These are phyloP conservation scores for Netelia virgata DNA, from an alignment of 2,888 invertebrate genomes.

Conservation along the genomic window DNA sequence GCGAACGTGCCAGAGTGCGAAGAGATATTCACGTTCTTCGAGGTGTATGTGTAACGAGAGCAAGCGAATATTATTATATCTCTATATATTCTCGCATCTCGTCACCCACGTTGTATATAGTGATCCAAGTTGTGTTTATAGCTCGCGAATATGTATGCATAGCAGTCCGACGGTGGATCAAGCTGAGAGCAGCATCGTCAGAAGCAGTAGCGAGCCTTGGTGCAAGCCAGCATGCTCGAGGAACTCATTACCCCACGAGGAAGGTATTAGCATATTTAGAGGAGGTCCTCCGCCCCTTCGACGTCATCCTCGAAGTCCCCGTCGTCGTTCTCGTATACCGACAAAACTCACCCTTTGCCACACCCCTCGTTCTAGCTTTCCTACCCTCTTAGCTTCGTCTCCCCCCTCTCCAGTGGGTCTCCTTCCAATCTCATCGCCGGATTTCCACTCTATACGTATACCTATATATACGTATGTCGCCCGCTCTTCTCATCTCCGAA, in stretches of 20 bases:
- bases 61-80: conserved; percentile 27
- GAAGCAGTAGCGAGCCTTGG: conserved; percentile 67
- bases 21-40: conserved; percentile 13
- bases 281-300: conserved; percentile 72
- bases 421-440: conserved; percentile 55
- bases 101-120: conserved; percentile 68
- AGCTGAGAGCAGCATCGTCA: conserved; percentile 25
- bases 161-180: conserved; percentile 74
- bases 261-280: conserved; percentile 84
- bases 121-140: conserved; percentile 83
- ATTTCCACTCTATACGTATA: conserved; percentile 42
- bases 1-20: conserved; percentile 9
- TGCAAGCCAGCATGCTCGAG: conserved; percentile 77
- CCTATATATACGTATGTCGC: conserved; percentile 8
- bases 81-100: conserved; percentile 25
- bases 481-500: conserved; percentile 40
- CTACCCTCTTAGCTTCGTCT: conserved; percentile 63
- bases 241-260: conserved; percentile 83
- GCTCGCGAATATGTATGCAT: conserved; percentile 83
- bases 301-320: conserved; percentile 69
- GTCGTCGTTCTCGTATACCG: conserved; percentile 71
- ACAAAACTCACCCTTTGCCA: conserved; percentile 66
- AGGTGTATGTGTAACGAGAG: conserved; percentile 6
- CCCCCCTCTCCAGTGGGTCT: conserved; percentile 25
- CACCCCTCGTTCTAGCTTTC: conserved; percentile 65